Evolutionary conservation across 2,797 vertebrate species (phyloP), one percentile per base, ranked within the genome.

Genomic region (Saguinus oedipus): DNA sequence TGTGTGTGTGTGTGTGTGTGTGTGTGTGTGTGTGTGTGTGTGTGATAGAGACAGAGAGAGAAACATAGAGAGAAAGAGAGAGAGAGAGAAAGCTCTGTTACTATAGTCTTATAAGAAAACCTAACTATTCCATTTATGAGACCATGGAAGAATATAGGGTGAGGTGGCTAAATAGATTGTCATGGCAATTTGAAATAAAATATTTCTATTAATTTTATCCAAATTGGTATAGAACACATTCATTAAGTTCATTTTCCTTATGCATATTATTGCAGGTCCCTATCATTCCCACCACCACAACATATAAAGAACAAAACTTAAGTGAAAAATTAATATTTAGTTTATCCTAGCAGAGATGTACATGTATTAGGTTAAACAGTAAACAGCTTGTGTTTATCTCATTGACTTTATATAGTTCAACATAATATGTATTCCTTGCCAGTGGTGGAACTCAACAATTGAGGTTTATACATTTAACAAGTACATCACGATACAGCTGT

Each of bases 301-400:
- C 1, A 33, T 68, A 50, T 46, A 46, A 86, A 81, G 10, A 91
- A 27, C 0, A 22, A 87, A 72, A 24, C 3, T 68, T 74, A 84
- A 19, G 87, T 93, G 13, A 87, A 94, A 87, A 96, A 78, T 48
- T 22, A 81, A 10, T 87, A 74, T 85, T 80, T 4, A 57, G 24
- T 36, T 89, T 93, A 26, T 24, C 2, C 24, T 82, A 61, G 48
- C 4, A 88, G 4, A 61, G 10, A 72, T 72, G n/a, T 72, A 24
- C 10, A 55, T 75, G 20, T 27, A 57, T 79, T 59, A 68, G 30
- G 7, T 50, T 76, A 57, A 89, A 46, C 20, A 81, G 81, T 92
- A 75, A 80, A 61, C 19, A 64, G 4, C 1, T 15, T 78, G 36
- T 55, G 19, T 74, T 90, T 64, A 57, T 55, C 6, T 90, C 26